Conservation (phyloP, 2,888 invertebrate species). For the Amphimallon solstitiale region DNA sequence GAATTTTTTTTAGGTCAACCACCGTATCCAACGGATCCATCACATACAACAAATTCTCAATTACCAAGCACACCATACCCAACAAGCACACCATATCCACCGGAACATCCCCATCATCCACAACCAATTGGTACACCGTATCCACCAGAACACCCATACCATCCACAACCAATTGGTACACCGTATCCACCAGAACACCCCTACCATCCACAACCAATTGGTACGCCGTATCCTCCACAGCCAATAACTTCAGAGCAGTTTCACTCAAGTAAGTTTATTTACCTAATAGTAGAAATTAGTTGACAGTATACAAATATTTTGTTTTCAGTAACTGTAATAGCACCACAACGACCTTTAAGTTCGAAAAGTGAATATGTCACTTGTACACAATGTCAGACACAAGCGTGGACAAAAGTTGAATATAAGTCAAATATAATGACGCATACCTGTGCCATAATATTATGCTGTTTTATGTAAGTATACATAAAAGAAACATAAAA, state of each 20-base stretch:
- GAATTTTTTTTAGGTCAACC: neutral
- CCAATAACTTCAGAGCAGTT: slow-evolving; percentile 5
- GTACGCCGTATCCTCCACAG: neutral
- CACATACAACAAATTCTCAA: neutral
- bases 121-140: too few species aligned
- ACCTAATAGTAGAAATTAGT: too few species aligned
- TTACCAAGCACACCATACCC: neutral
- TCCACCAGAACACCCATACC: too few species aligned
- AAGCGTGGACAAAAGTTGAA: slow-evolving; percentile 20
- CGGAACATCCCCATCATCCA: too few species aligned
- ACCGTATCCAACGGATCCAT: neutral
- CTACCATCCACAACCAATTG: slow-evolving; percentile 5
- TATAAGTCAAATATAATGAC: slow-evolving; percentile 30
- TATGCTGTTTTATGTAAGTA: slow-evolving; percentile 37
- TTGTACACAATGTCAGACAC: slow-evolving; percentile 24
- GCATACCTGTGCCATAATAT: slow-evolving; percentile 28
- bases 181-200: slow-evolving; percentile 7
- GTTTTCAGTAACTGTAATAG: slow-evolving; percentile 23
- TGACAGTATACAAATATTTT: neutral
- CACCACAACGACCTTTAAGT: slow-evolving; percentile 12
- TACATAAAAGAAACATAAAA: neutral
- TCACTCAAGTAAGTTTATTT: neutral
- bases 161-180: too few species aligned
- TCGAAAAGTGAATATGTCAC: slow-evolving; percentile 23
- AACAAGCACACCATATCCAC: neutral